phyloP scores from a whole-genome alignment of 2,113 vertebrate species.

The human region DNA sequence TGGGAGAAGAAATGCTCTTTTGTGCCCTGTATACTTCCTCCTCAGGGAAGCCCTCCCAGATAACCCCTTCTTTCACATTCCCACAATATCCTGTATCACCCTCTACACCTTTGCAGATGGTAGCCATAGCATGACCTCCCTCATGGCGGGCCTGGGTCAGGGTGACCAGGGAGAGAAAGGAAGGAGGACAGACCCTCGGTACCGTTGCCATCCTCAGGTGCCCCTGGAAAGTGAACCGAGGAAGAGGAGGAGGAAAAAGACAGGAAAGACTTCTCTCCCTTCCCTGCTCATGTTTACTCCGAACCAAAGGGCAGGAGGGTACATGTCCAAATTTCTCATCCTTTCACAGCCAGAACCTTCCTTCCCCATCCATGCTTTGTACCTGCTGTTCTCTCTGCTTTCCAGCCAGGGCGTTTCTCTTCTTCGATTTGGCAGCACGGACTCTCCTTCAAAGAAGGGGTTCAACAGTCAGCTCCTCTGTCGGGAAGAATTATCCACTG shows the following conservation, averaged over 20 bases:
- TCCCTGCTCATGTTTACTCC: neutral
- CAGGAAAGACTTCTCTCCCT: neutral
- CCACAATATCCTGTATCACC: neutral
- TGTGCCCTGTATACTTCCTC: neutral
- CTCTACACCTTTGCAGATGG: neutral
- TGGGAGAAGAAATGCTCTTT: neutral
- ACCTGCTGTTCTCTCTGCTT: neutral
- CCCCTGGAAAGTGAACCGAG: neutral
- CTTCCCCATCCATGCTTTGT: neutral
- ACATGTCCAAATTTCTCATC: neutral
- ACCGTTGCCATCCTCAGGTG: neutral
- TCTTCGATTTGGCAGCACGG: neutral
- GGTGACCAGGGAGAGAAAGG: neutral
- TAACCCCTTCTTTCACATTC: neutral
- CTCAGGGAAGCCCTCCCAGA: neutral
- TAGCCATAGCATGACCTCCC: neutral
- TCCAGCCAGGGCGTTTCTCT: neutral
- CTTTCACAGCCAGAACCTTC: neutral
- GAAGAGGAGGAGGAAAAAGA: neutral
- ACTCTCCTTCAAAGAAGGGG: neutral
- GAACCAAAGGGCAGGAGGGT: neutral
- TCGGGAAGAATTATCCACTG: neutral
- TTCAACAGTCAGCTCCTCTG: neutral
- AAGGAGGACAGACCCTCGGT: neutral
- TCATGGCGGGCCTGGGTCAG: neutral